A percentile compares a stretch with the other conserved stretches of the same genome.
Evolutionary conservation across 1,140 invertebrate species (phyloP).

Genomic region (Saxidomus purpurata): DNA sequence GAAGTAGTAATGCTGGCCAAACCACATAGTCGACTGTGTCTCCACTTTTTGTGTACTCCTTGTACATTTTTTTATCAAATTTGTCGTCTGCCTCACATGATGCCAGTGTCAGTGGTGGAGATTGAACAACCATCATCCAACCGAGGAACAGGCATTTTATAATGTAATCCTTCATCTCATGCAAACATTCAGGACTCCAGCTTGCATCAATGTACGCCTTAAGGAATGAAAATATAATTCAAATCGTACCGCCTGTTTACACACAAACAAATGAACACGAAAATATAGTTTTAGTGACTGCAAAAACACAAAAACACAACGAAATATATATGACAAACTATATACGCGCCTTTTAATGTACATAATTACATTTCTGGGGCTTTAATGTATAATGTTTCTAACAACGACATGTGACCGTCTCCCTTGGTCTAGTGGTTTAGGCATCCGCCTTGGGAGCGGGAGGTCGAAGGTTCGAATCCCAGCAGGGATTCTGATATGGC

Average conservation of each 20-base stretch:
- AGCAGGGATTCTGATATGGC: no score
- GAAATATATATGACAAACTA: background rate
- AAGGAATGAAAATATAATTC: background rate
- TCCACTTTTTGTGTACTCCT: slow-evolving; percentile 42
- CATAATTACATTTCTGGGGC: no score
- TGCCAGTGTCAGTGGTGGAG: background rate
- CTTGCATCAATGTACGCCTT: slow-evolving; percentile 27
- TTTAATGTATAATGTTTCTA: no score
- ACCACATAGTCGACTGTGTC: background rate
- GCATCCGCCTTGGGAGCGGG: no score
- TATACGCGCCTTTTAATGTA: background rate
- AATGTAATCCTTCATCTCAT: background rate
- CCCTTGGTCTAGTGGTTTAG: no score
- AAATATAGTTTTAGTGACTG: background rate
- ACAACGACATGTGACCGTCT: no score
- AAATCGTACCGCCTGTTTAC: no score
- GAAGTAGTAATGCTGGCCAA: slow-evolving; percentile 34
- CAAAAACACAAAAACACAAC: background rate
- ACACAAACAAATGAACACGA: background rate
- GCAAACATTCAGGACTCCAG: background rate
- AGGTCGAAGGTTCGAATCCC: no score
- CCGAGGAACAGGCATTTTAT: slow-evolving; percentile 28
- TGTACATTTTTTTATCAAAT: slow-evolving; percentile 32
- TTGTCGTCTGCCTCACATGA: background rate
- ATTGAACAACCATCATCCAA: slow-evolving; percentile 48